Evolutionary conservation across 92 coral and sea anemone genomes (phyloP), one percentile per base, ranked within the genome.

Genomic region (Porites cylindrica): DNA sequence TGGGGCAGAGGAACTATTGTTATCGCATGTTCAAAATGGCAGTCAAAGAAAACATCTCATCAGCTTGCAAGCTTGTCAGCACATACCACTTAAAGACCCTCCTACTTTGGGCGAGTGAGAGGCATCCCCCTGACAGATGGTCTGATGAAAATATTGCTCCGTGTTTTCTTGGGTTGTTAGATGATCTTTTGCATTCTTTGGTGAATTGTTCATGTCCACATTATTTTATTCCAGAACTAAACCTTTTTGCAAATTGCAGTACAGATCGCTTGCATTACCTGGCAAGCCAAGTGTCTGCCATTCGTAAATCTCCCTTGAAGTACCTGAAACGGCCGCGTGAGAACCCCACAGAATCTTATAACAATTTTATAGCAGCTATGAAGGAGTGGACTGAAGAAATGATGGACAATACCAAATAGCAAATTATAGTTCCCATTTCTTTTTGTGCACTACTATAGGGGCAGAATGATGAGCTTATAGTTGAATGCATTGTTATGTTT

Each of bases 41-140:
- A 16, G 16, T 75, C 69, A 75, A 88, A n/a, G 78, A 71, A 11
- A 69, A 79, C 50, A 21, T 81, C 51, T 10, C 91, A 9, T 65
- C 70, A 50, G 66, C 90, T n/a, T 72, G 79, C 24, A 85, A 67
- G 2, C 60, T 86, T 64, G 62, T 90, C 1, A 72, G 70, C 2
- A 43, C 87, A 12, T 91, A 91, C 82, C 93, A 90, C 76, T 21
- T 91, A 52, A 91, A 91, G 80, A 91, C 94, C 18, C 77, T 91
- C 23, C 58, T 91, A 29, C 75, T 91, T 47, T 91, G 91, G 91
- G 78, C 84, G 9, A 43, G 85, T n/a, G 94, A 91, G 72, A 62
- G 88, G 66, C 67, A 21, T 43, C 91, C 91, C 56, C 76, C 66
- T n/a, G 81, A 87, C 17, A 32, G 47, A 51, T 79, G 87, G 87